phyloP scores from a whole-genome alignment of 2,888 invertebrate genomes.

The Peribatodes rhomboidaria region DNA sequence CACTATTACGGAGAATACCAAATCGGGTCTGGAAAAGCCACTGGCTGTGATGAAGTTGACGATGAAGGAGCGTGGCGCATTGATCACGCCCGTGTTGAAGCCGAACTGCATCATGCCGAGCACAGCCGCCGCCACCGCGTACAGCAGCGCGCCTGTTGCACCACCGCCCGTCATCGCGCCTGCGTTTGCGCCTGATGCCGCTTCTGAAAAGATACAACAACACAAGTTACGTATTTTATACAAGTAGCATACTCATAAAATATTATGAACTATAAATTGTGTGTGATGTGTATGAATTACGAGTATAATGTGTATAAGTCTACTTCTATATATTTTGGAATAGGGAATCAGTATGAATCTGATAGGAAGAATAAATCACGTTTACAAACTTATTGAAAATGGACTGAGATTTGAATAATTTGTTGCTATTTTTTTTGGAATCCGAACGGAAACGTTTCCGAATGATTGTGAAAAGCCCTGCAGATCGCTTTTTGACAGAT shows the following conservation, averaged over 20 bases:
- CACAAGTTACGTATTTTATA: neutral
- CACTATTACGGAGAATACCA: slow-evolving; percentile 89
- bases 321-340: too few relatives aligned
- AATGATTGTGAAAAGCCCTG: neutral
- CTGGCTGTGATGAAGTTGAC: slow-evolving; percentile 88
- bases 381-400: too few relatives aligned
- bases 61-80: slow-evolving; percentile 88
- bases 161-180: slow-evolving; percentile 68
- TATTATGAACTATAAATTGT: neutral
- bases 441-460: too few relatives aligned
- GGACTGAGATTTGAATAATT: too few relatives aligned
- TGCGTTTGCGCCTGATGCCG: slow-evolving; percentile 35
- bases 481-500: neutral
- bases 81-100: slow-evolving; percentile 90
- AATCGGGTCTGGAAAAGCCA: slow-evolving; percentile 79
- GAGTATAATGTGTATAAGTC: too few relatives aligned
- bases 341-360: too few relatives aligned
- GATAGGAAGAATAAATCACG: too few relatives aligned
- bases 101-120: slow-evolving; percentile 91
- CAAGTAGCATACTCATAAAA: neutral
- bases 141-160: slow-evolving; percentile 88
- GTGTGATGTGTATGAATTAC: too few relatives aligned
- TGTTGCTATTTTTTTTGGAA: too few relatives aligned
- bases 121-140: slow-evolving; percentile 88
- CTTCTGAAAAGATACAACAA: slow-evolving; percentile 62